Percentiles rank a stretch among this genome's conserved stretches.
Conservation (phyloP, 1,140 invertebrate genomes). For the Drosophila yakuba region DNA sequence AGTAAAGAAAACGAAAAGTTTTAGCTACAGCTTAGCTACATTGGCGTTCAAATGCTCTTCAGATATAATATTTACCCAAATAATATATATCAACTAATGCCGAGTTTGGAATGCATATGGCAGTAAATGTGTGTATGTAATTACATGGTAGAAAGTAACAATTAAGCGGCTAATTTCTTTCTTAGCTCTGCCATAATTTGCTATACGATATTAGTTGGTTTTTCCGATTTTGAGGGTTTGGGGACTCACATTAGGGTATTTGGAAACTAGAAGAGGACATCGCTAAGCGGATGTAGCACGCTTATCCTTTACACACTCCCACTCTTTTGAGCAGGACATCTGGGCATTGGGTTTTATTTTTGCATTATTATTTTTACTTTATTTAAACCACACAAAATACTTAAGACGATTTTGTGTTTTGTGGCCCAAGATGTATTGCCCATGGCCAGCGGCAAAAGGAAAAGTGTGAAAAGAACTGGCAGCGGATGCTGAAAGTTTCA, state of each 20-base stretch:
- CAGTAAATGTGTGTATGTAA: too few species aligned
- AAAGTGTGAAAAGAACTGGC: constrained; percentile 73
- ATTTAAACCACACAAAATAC: constrained; percentile 83
- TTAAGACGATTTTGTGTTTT: constrained; percentile 83
- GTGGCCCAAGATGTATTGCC: constrained; percentile 82
- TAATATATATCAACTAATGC: too few species aligned
- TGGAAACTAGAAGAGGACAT: constrained; percentile 44
- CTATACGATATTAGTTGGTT: not conserved
- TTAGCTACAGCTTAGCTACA: not conserved
- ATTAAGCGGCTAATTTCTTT: too few species aligned
- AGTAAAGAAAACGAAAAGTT: constrained; percentile 41
- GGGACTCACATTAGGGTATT: constrained; percentile 1
- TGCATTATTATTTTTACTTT: constrained; percentile 81
- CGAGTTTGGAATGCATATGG: too few species aligned
- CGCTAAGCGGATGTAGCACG: constrained; percentile 76
- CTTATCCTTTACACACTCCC: constrained; percentile 72
- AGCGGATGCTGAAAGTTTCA: constrained; percentile 63
- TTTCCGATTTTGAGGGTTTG: not conserved
- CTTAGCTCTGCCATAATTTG: not conserved
- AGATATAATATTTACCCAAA: not conserved
- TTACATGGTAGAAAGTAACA: not conserved
- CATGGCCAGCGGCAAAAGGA: constrained; percentile 56
- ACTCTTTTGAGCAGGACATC: constrained; percentile 34
- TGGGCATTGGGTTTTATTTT: constrained; percentile 71
- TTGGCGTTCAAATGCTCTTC: constrained; percentile 20